Evolutionary conservation across 2,797 vertebrate species (phyloP), one percentile per base, ranked within the genome.

Genomic region (Xyrichtys novacula): DNA sequence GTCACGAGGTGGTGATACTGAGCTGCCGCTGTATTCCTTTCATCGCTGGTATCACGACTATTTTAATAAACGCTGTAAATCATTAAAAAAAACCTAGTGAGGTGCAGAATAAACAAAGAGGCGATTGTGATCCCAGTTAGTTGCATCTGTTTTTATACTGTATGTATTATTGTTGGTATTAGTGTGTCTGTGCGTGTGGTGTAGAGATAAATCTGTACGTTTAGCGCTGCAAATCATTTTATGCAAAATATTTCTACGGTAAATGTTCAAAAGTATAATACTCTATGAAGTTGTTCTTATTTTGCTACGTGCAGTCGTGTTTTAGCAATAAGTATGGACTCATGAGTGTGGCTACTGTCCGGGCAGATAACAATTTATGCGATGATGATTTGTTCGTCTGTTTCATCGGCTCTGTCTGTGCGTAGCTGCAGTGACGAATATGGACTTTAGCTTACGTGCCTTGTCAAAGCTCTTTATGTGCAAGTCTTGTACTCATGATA

Each of bases 311-410:
- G 75, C 81, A 55, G 86, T 91, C 76, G 55, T 66, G 90, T 91
- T 89, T 91, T 88, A 91, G 92, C 90, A 92, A 91, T 92, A 93
- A 91, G 64, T 84, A 56, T 68, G 85, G 80, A 85, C 74, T 49
- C 63, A 48, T 65, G 54, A 78, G 42, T 39, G 59, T 74, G 25
- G 71, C 59, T 65, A 31, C 60, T 60, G 50, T 81, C 68, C 77
- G 76, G 71, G 78, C 68, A 46, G 60, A 56, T 66, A 65, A 39
- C 56, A 49, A 50, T 61, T 75, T 19, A 56, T 82, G 74, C n/a
- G n/a, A n/a, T 69, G 56, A 43, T 28, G 0, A 56, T 52, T 19
- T 15, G 54, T 67, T 64, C 88, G 44, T 50, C 31, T 31, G 67
- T 81, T 71, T 82, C 70, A 64, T 80, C 47, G 11, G 65, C 78